A percentile compares a stretch with the other conserved stretches of the same genome.
Conservation (phyloP, 2,113 vertebrate genomes). For the Polypterus senegalus region DNA sequence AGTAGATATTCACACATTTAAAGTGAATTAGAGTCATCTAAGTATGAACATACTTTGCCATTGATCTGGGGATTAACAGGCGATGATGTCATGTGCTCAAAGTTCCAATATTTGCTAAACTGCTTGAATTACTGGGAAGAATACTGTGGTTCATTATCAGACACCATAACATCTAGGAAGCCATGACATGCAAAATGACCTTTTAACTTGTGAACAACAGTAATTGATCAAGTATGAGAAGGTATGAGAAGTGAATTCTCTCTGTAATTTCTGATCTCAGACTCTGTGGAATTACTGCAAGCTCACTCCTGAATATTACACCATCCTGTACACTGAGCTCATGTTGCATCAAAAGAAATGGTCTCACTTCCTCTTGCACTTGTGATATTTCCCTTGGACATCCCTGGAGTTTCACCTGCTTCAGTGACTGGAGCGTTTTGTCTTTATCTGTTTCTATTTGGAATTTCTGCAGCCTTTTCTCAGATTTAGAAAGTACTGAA, state of each 20-base stretch:
- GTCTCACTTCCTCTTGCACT: neutral
- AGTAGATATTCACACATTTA: no score
- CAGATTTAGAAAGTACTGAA: neutral
- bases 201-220: constrained; percentile 6
- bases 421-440: neutral
- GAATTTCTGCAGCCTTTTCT: neutral
- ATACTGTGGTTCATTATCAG: constrained; percentile 10
- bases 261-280: neutral
- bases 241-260: neutral
- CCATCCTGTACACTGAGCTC: neutral
- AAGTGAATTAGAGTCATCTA: no score
- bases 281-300: neutral
- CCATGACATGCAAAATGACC: constrained; percentile 9
- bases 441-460: neutral
- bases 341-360: neutral
- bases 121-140: constrained; percentile 1
- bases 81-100: constrained; percentile 12
- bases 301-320: neutral
- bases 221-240: neutral
- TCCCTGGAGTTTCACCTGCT: neutral
- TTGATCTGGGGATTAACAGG: constrained; percentile 15
- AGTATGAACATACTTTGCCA: neutral
- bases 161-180: constrained; percentile 6
- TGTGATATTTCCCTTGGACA: neutral
- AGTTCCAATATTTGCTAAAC: constrained; percentile 11